Percentiles rank a stretch among this genome's conserved stretches.
Evolutionary conservation across 2,797 vertebrate genomes (phyloP).

Genomic region (Melanotaenia trifasciata): DNA sequence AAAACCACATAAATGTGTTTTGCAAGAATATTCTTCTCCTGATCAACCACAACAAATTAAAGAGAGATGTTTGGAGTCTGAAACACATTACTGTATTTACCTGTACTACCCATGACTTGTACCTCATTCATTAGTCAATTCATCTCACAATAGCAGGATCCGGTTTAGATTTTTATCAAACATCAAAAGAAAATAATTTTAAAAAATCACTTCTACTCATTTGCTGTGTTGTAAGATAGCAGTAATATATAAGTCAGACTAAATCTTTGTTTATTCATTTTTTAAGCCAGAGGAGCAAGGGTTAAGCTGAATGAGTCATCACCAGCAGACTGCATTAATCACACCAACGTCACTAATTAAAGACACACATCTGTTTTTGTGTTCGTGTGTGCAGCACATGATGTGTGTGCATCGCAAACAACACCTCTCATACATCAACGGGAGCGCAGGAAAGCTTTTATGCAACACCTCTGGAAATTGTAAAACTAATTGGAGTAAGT

Average conservation of each 20-base stretch:
- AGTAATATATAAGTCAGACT: slow-evolving; percentile 1
- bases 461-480: slow-evolving; percentile 27
- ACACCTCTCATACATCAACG: slow-evolving; percentile 7
- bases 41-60: slow-evolving; percentile 43
- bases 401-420: slow-evolving; percentile 52
- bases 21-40: slow-evolving; percentile 50
- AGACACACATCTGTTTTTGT: slow-evolving; percentile 78
- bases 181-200: not conserved
- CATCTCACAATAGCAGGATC: not conserved
- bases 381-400: slow-evolving; percentile 49
- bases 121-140: slow-evolving; percentile 9
- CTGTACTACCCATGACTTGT: not conserved
- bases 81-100: slow-evolving; percentile 27
- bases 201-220: not conserved
- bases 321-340: slow-evolving; percentile 85
- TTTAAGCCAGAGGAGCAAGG: slow-evolving; percentile 69
- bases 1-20: slow-evolving; percentile 46
- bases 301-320: slow-evolving; percentile 89
- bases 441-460: slow-evolving; percentile 16
- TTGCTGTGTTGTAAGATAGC: not conserved
- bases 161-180: not conserved
- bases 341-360: slow-evolving; percentile 86
- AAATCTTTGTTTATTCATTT: slow-evolving; percentile 69
- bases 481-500: slow-evolving; percentile 44
- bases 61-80: slow-evolving; percentile 8